Base-by-base conservation (phyloP, 2,113 vertebrate species). In the Galemys pyrenaicus region DNA sequence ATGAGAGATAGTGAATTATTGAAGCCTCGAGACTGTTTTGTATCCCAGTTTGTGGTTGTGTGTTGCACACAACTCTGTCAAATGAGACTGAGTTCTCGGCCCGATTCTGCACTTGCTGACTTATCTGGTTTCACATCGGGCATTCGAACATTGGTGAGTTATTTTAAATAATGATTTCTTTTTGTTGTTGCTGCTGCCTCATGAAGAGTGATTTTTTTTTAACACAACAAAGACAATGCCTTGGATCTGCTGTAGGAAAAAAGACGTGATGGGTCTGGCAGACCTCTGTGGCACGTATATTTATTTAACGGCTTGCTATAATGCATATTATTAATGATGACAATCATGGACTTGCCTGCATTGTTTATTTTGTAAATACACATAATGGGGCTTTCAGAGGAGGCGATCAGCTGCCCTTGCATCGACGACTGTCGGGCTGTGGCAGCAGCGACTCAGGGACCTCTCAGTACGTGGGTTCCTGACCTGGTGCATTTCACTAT, bases 41-140 rank as follows among this genome's bases (percentile, higher is more conserved):
- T 94, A 94, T 96, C 94, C 91, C 20, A 77, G 95, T 91, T 95
- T 88, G 90, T 56, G 51, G 83, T 19, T 37, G 90, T 64, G 68
- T 71, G 75, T 82, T 68, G 62, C 65, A 89, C 7, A 39, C 9
- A 70, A 94, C 78, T 91, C 92, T 39, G 94, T 86, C 58, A 86
- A 85, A 93, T 37, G 92, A 93, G 94, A 90, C 1, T 71, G 96
- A 92, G 79, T 84, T 96, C 73, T 82, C 58, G 2, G 81, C 80
- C 87, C 35, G 80, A 67, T 0, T 0, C 90, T 88, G 94, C 96
- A 92, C 93, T 95, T 94, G 44, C 64, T 86, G 95, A 96, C 94
- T 97, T 97, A 80, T n/a, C 79, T 89, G 97, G 81, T 96, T 97
- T 96, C 74, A 94, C 97, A 96, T 65, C 83, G 22, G 89, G 71